A percentile compares a stretch with the other conserved stretches of the same genome.
These are phyloP conservation scores for Gasterosteus nipponicus DNA, from an alignment of 2,113 vertebrate species.

Conservation along the genomic window DNA sequence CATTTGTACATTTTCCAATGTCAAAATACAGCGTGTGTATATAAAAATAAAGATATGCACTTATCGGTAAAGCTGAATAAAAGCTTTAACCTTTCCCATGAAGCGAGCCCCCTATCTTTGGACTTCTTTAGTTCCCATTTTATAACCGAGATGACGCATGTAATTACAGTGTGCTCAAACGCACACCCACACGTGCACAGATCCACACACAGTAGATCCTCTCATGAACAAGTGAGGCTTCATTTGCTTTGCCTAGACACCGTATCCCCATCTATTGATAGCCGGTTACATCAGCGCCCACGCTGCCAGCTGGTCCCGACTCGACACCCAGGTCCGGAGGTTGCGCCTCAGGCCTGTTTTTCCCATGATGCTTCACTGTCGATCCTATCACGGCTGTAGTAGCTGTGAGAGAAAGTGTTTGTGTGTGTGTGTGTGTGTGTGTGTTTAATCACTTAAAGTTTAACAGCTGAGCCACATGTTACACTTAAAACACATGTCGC, in stretches of 20 bases:
- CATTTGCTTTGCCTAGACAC: conserved; percentile 21
- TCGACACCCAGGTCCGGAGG: conserved; percentile 61
- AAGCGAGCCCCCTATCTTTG: not conserved
- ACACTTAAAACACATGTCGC: conserved; percentile 33
- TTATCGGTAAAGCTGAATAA: not conserved
- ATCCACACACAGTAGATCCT: conserved; percentile 27
- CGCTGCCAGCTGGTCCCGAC: conserved; percentile 61
- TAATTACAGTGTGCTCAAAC: conserved; percentile 17
- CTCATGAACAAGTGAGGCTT: conserved; percentile 17
- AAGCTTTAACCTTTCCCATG: not conserved
- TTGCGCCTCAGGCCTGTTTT: conserved; percentile 45
- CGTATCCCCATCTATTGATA: conserved; percentile 63
- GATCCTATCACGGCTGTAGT: conserved; percentile 31
- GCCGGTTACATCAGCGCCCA: conserved; percentile 59
- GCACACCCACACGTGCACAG: conserved; percentile 25
- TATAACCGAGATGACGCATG: not conserved
- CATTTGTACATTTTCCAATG: not conserved
- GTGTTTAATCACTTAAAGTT: conserved; percentile 42
- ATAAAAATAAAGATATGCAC: not conserved
- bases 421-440: conserved; percentile 20
- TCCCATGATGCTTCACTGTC: conserved; percentile 42
- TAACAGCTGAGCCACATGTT: conserved; percentile 39
- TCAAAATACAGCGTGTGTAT: not conserved
- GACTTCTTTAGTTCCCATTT: conserved; percentile 1
- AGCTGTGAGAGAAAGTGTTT: conserved; percentile 29